Evolutionary conservation across 2,113 vertebrate species (phyloP).

Genomic region (Trichechus manatus): DNA sequence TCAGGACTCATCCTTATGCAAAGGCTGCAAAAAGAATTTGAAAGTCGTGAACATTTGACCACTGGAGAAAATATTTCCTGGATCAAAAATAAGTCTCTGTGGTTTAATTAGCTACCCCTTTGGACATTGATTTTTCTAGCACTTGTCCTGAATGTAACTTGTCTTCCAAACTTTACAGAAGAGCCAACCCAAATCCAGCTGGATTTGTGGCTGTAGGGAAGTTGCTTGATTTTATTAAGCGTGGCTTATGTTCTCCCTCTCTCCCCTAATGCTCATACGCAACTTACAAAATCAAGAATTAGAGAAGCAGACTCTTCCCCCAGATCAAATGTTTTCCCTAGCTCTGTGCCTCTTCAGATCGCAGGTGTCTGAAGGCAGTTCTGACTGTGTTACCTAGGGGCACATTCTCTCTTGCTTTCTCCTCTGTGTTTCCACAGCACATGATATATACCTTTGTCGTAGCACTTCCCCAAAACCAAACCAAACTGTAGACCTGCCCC

Average conservation of each 20-base stretch:
- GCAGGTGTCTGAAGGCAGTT: neutral
- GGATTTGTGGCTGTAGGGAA: slow-evolving; percentile 63
- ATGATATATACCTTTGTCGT: neutral
- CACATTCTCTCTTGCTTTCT: neutral
- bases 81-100: slow-evolving; percentile 69
- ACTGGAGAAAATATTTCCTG: slow-evolving; percentile 67
- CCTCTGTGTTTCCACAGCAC: neutral
- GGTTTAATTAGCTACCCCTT: slow-evolving; percentile 74
- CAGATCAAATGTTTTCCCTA: neutral
- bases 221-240: slow-evolving; percentile 67
- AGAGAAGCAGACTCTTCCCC: neutral
- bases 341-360: neutral
- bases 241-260: slow-evolving; percentile 30
- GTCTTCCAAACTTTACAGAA: slow-evolving; percentile 68
- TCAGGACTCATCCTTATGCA: slow-evolving; percentile 66
- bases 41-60: slow-evolving; percentile 66
- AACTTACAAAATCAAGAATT: slow-evolving; percentile 67
- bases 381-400: neutral
- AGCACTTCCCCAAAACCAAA: neutral
- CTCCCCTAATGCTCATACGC: neutral
- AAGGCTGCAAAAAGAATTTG: slow-evolving; percentile 62
- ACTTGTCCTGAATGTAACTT: slow-evolving; percentile 57
- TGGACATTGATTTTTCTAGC: slow-evolving; percentile 54
- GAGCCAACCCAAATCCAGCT: slow-evolving; percentile 52
- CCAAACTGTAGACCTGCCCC: too few species aligned